A percentile compares a stretch with the other conserved stretches of the same genome.
These are phyloP conservation scores for Orcinus orca DNA, from an alignment of 2,113 vertebrate species.

Conservation along the genomic window DNA sequence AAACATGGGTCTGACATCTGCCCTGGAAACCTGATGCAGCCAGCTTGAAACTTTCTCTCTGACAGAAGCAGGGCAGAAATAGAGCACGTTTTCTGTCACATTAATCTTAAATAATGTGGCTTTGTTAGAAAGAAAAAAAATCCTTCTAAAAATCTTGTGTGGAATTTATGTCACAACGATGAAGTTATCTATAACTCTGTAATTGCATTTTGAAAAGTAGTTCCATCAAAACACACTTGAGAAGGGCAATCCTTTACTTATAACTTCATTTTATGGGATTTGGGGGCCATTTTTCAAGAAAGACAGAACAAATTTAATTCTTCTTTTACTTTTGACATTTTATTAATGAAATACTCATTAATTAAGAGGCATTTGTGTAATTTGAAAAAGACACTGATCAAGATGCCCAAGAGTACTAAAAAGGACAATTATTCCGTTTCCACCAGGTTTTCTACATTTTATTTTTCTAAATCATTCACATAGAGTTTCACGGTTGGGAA, in stretches of 20 bases:
- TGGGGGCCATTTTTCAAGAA: conserved; percentile 25
- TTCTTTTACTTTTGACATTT: background rate
- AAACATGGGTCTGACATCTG: conserved; percentile 47
- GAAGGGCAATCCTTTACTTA: background rate
- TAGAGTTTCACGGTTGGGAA: background rate
- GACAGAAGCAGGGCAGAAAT: background rate
- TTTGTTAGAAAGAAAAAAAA: conserved; percentile 32
- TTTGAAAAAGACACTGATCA: background rate
- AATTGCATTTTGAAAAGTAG: conserved; percentile 60
- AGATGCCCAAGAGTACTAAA: background rate
- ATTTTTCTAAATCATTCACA: conserved; percentile 7
- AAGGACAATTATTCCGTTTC: background rate
- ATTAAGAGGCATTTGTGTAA: conserved; percentile 37
- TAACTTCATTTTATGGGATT: conserved; percentile 34
- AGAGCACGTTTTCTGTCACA: background rate
- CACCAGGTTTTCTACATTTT: background rate
- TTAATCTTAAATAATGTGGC: background rate
- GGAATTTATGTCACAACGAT: conserved; percentile 31
- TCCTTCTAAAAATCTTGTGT: conserved; percentile 19
- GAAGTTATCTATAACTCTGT: conserved; percentile 41
- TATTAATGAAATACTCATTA: conserved; percentile 37
- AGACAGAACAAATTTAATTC: background rate
- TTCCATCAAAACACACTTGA: conserved; percentile 38
- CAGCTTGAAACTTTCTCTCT: background rate
- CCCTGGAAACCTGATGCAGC: background rate